Base-by-base conservation (phyloP, 2,797 vertebrate genomes). In the Lacerta viridis region DNA sequence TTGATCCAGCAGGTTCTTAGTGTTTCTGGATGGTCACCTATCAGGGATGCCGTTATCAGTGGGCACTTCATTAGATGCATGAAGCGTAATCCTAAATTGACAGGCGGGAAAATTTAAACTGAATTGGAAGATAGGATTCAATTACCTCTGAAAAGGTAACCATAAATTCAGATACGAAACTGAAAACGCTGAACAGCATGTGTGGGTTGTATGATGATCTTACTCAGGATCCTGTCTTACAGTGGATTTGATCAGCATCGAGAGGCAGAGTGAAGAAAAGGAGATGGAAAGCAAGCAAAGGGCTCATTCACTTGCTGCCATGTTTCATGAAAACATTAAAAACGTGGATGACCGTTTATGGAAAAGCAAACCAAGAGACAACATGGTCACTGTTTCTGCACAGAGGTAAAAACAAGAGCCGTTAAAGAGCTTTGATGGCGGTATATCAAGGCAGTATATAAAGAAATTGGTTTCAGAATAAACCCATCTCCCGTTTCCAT, bases 231-330 rank as follows among this genome's bases (percentile, higher is more conserved):
- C 46, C 91, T 94, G 13, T 90, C 86, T 94, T 94, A 13, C 95
- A 98, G 98, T 99, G 94, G 99, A 99, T 94, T 95, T 99, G 95
- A 99, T 98, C 96, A 98, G 98, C 91, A 97, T 99, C 0, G 97
- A 99, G 92, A 97, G 98, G 4, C 97, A 97, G 91, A 98, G 92
- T 78, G 89, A 94, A 66, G 98, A 99, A 93, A 96, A 88, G 88
- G 98, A 99, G 94, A 93, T 91, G 0, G 96, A 98, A 94, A 98
- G 98, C 95, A 92, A 86, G 94, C 96, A 98, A 92, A 97, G 97
- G 88, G 97, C 97, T 36, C 94, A 77, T 39, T 92, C 94, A 11
- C 97, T 99, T 88, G 97, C 98, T 0, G 95, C 91, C 68, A 94
- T 97, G 91, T 99, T 99, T 92, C 90, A 92, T 92, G 98, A 98